Base-by-base conservation (phyloP, 2,888 invertebrate species). In the Ellobium chinense region DNA sequence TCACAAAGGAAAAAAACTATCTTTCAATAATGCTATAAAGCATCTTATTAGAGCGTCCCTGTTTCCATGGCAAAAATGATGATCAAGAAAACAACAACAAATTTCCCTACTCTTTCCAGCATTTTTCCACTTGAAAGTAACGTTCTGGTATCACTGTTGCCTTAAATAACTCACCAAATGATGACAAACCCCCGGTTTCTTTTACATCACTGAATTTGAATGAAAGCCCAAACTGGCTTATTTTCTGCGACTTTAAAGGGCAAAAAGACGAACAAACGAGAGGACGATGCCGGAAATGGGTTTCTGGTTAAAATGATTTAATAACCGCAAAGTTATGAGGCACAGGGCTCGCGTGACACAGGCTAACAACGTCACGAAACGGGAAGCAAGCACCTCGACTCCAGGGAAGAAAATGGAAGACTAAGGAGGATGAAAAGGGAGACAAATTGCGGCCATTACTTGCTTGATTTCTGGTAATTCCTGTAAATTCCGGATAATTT, bases 401-500 rank as follows among this genome's bases (percentile, higher is more conserved):
- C 78, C 2, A 27, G 78, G 73, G 79, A 78, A 46, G 73, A 65
- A 79, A 79, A 72, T 79, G 73, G 73, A 79, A 73, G 65, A 37
- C 73, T 79, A 73, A 79, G 79, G 65, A 66, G 79, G 79, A 79
- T 70, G 79, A 79, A 79, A 79, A 66, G 79, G 79, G 79, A 79
- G 79, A 79, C 79, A 79, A 79, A 79, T 79, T 79, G 73, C 79
- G 36, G 73, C 73, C 79, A 79, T 79, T 79, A 79, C 79, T 79
- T 66, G 79, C 79, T 73, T 79, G 79, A 79, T 79, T 79, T 79
- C 79, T 79, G 79, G 73, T 79, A 79, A 79, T 79, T 79, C 79
- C 79, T 73, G 73, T 66, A 79, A 79, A 79, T 73, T 79, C 79
- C 66, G 65, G 79, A 73, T 79, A 79, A 79, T 79, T 79, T 73